phyloP scores from a whole-genome alignment of 2,888 invertebrate genomes.

The Pherbina coryleti region DNA sequence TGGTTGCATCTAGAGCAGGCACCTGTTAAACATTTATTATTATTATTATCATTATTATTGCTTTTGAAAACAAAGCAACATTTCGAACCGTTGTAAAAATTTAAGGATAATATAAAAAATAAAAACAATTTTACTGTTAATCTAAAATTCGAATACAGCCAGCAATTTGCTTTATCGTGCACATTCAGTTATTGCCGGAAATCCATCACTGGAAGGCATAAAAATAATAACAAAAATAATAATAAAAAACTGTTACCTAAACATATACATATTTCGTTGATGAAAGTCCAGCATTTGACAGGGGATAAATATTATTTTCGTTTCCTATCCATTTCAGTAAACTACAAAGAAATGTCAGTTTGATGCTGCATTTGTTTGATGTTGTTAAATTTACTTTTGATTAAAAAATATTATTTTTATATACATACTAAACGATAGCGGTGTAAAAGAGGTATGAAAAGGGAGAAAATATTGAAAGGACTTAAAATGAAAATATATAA shows the following conservation, averaged over 20 bases:
- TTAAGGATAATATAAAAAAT: too few relatives aligned
- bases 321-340: neutral
- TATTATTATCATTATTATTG: neutral
- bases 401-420: too few relatives aligned
- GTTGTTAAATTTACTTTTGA: too few relatives aligned
- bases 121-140: neutral
- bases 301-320: neutral
- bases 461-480: too few relatives aligned
- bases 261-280: neutral
- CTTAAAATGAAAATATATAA: too few relatives aligned
- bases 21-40: neutral
- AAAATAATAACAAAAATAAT: neutral
- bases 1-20: neutral
- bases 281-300: neutral
- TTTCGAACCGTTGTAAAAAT: too few relatives aligned
- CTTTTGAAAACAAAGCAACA: too few relatives aligned
- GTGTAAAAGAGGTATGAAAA: too few relatives aligned
- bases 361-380: neutral
- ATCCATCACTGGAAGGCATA: neutral
- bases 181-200: neutral
- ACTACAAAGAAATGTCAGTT: neutral
- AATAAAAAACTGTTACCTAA: neutral
- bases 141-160: too few relatives aligned
- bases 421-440: too few relatives aligned
- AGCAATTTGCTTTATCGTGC: too few relatives aligned